Evolutionary conservation across 2,797 vertebrate genomes (phyloP).

Genomic region (Sciurus vulgaris): DNA sequence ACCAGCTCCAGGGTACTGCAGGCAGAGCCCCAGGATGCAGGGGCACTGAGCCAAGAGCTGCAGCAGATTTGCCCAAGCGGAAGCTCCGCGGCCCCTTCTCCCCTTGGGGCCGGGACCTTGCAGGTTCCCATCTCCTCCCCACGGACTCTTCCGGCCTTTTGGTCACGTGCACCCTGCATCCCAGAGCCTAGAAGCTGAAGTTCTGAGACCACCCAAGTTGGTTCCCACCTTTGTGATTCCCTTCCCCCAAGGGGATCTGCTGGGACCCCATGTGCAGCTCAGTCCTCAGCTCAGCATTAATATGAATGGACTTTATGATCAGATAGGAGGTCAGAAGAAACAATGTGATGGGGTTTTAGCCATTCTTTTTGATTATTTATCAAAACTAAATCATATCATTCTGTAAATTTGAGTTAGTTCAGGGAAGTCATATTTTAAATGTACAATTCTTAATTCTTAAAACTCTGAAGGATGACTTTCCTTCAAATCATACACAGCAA

Average conservation of each 20-base stretch:
- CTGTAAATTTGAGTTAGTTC: background rate
- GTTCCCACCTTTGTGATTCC: accelerated
- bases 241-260: accelerated
- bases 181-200: accelerated
- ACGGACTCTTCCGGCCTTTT: no score
- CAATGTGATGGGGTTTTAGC: background rate
- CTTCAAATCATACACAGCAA: background rate
- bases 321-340: conserved; percentile 49
- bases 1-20: accelerated
- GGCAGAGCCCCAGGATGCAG: background rate
- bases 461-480: background rate
- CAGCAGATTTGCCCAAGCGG: no score
- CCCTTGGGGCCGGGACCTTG: accelerated
- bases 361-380: background rate
- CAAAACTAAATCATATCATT: background rate
- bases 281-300: background rate
- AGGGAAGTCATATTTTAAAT: no score
- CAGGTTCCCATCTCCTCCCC: background rate
- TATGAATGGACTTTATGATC: background rate
- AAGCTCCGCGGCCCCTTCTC: accelerated
- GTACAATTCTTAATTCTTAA: background rate
- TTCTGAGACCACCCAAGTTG: accelerated
- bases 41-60: background rate
- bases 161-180: accelerated
- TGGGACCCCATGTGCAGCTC: background rate